Evolutionary conservation across 2,888 invertebrate species (phyloP).

Genomic region (Caenorhabditis wallacei): DNA sequence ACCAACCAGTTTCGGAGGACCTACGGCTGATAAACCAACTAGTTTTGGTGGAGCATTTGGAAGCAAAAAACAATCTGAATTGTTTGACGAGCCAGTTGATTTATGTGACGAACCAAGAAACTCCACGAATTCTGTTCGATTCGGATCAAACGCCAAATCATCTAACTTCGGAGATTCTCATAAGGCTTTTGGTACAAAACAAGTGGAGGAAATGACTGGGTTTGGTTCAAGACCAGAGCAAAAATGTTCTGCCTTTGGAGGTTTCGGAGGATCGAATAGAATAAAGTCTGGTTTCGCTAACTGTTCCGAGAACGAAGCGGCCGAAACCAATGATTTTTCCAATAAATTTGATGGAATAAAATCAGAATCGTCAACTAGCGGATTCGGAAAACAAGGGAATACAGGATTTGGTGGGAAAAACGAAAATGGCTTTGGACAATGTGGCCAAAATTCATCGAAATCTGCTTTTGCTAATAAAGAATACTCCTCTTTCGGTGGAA

Average conservation of each 20-base stretch:
- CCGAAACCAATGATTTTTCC: too few species aligned
- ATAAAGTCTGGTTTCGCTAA: too few species aligned
- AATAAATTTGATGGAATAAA: too few species aligned
- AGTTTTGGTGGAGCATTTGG: conserved; percentile 12
- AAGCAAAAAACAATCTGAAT: neutral
- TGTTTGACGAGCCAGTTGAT: neutral
- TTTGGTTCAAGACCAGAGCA: too few species aligned
- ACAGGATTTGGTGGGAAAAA: conserved; percentile 26
- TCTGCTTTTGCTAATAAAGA: neutral
- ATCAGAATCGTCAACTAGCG: neutral
- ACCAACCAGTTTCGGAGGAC: conserved; percentile 12
- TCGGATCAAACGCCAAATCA: neutral
- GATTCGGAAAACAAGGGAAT: conserved; percentile 9
- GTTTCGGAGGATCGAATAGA: too few species aligned
- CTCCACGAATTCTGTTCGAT: too few species aligned
- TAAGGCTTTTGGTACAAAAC: neutral
- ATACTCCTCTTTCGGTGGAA: conserved; percentile 1
- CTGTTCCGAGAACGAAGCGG: too few species aligned
- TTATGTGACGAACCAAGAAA: too few species aligned
- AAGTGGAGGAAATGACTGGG: neutral
- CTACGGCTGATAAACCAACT: neutral
- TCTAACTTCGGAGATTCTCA: neutral
- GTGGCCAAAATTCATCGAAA: neutral
- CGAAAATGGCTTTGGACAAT: neutral
- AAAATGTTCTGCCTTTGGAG: too few species aligned